Evolutionary conservation across 2,113 vertebrate species (phyloP).

Genomic region (Odontophorus gujanensis): DNA sequence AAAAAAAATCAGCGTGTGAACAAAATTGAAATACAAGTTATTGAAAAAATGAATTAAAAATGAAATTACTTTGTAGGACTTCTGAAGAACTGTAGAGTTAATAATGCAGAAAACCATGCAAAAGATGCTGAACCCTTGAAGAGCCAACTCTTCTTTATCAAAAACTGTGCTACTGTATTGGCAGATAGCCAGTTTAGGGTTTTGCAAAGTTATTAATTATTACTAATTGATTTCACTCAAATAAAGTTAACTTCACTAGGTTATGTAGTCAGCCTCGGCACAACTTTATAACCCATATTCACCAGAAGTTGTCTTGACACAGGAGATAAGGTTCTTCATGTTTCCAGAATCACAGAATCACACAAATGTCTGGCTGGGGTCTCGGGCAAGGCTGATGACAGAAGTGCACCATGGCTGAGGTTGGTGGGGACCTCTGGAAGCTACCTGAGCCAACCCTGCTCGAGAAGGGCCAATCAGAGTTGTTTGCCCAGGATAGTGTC

Average conservation of each 20-base stretch:
- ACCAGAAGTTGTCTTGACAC: neutral
- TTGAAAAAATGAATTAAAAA: neutral
- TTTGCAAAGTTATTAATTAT: neutral
- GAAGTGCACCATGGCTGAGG: neutral
- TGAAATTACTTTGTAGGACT: neutral
- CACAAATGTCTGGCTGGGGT: neutral
- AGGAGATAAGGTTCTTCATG: rapidly evolving
- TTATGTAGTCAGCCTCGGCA: neutral
- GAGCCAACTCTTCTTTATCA: neutral
- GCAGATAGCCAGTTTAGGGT: neutral
- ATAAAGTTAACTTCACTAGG: neutral
- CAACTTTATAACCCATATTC: neutral
- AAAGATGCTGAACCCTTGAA: neutral
- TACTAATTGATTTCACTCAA: neutral
- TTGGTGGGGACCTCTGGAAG: neutral
- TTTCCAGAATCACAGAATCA: neutral
- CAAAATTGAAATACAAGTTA: neutral
- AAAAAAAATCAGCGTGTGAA: neutral
- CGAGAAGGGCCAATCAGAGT: neutral
- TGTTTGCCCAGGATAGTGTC: too few species aligned
- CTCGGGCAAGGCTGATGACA: neutral
- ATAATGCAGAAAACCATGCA: neutral
- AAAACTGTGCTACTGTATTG: neutral
- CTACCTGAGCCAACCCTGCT: neutral
- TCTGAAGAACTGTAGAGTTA: neutral